Evolutionary conservation across 2,888 invertebrate genomes (phyloP).

Genomic region (Paralinhomoeus sp.): DNA sequence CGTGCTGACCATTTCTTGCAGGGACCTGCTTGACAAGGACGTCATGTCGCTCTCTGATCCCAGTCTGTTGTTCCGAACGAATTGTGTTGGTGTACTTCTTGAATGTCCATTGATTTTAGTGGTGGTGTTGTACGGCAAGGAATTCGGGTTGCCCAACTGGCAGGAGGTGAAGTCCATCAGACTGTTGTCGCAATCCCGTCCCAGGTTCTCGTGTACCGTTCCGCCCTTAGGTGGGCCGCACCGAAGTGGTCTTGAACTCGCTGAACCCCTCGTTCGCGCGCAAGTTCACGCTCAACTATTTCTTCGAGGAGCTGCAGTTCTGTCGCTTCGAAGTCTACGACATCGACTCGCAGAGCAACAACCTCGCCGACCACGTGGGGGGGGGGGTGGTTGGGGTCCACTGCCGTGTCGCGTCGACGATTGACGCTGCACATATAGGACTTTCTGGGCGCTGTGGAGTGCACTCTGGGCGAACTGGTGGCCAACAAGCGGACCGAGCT

Average conservation of each 20-base stretch:
- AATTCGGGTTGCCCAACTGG: neutral
- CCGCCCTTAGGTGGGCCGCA: constrained; percentile 10
- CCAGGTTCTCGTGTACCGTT: too few species aligned
- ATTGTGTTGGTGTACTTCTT: too few species aligned
- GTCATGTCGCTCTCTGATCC: constrained; percentile 22
- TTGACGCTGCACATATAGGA: constrained; percentile 17
- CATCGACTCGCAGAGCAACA: constrained; percentile 10
- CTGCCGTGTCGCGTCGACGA: neutral
- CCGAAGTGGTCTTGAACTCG: constrained; percentile 17
- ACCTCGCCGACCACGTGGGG: constrained; percentile 15
- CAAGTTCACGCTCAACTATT: constrained; percentile 15
- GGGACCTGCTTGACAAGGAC: constrained; percentile 16
- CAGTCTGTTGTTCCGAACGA: neutral
- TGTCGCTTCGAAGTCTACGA: constrained; percentile 22
- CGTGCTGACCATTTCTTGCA: constrained; percentile 2
- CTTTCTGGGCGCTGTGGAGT: constrained; percentile 34
- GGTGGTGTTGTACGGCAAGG: constrained; percentile 4
- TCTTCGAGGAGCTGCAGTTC: constrained; percentile 18
- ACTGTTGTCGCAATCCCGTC: too few species aligned
- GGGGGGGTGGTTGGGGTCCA: neutral
- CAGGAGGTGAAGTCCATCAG: neutral
- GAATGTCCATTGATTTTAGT: constrained; percentile 1
- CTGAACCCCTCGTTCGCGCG: constrained; percentile 17
- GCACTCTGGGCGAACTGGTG: constrained; percentile 36
- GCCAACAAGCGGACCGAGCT: constrained; percentile 4